Conservation (phyloP, 1,140 invertebrate species). For the Lasioglossum baleicum region DNA sequence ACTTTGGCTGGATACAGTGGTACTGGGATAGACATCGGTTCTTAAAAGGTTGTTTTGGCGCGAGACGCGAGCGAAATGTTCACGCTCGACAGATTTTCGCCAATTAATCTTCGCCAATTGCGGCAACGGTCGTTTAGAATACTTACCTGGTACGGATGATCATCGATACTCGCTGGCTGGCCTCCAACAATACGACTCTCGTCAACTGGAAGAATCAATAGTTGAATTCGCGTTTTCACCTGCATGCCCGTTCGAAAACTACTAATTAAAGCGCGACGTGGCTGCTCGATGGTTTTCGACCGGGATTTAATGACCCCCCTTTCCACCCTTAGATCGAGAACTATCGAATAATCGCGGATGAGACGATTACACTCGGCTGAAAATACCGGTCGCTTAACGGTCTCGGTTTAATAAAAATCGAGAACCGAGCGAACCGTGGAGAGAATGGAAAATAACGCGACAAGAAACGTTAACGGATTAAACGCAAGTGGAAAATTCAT, state of each 20-base stretch:
- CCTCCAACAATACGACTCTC: constrained; percentile 71
- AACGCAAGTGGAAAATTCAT: too few relatives aligned
- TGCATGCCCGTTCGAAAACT: constrained; percentile 13
- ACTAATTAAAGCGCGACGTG: constrained; percentile 29
- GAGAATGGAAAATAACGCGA: too few relatives aligned
- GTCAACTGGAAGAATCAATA: constrained; percentile 47
- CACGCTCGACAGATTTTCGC: too few relatives aligned
- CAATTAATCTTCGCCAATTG: constrained; percentile 18
- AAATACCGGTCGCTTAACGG: too few relatives aligned
- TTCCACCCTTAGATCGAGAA: constrained; percentile 9
- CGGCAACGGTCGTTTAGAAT: constrained; percentile 44
- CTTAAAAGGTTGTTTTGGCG: too few relatives aligned
- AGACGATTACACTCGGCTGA: too few relatives aligned
- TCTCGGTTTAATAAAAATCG: too few relatives aligned
- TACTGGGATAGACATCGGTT: too few relatives aligned
- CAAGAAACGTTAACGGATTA: too few relatives aligned
- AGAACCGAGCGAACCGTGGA: too few relatives aligned
- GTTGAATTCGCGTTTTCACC: constrained; percentile 38
- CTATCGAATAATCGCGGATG: neutral
- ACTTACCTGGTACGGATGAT: constrained; percentile 71
- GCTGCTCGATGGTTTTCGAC: neutral
- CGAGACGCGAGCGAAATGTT: too few relatives aligned
- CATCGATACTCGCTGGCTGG: constrained; percentile 60
- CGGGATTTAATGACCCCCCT: constrained; percentile 5
- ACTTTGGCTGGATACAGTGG: too few relatives aligned